Evolutionary conservation across 2,888 invertebrate genomes (phyloP), one percentile per base, ranked within the genome.

Genomic region (Blera fallax): DNA sequence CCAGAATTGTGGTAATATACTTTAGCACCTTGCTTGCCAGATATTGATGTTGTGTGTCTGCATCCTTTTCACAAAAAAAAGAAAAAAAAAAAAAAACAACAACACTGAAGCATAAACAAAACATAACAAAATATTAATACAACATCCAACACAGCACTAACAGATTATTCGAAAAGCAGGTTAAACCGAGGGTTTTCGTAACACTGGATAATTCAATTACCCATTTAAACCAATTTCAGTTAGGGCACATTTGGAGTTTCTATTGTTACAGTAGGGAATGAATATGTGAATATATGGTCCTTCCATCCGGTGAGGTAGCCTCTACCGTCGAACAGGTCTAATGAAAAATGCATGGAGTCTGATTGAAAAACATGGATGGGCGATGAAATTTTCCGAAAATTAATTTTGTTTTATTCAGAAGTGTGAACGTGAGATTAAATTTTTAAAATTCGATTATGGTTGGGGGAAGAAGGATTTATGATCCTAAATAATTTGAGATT

Each of bases 1-100:
- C 80, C 34, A 85, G 81, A 62, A 81, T 80, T 54, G 77, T 80
- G 85, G 85, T 85, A 85, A 78, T 60, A 34, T 50, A 67, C n/a
- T n/a, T n/a, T n/a, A n/a, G n/a, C n/a, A n/a, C n/a, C n/a, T 54
- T 18, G 4, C 24, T 16, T 34, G 27, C 18, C 16, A 45, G 5
- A 29, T 58, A 24, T 76, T 43, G 27, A 65, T 74, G 70, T 82
- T 80, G 65, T 85, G 74, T 76, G 37, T 29, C 11, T 52, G 43
- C 62, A 78, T 72, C 48, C 34, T 34, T 65, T 58, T 48, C 37
- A 79, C 34, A 21, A 24, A 50, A 2, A 11, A 16, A 34, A n/a
- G n/a, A n/a, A n/a, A n/a, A n/a, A n/a, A n/a, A n/a, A n/a, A n/a
- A n/a, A n/a, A n/a, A n/a, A n/a, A n/a, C n/a, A n/a, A n/a, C n/a